Evolutionary conservation across 2,888 invertebrate genomes (phyloP).

Genomic region (Macropis europaea): DNA sequence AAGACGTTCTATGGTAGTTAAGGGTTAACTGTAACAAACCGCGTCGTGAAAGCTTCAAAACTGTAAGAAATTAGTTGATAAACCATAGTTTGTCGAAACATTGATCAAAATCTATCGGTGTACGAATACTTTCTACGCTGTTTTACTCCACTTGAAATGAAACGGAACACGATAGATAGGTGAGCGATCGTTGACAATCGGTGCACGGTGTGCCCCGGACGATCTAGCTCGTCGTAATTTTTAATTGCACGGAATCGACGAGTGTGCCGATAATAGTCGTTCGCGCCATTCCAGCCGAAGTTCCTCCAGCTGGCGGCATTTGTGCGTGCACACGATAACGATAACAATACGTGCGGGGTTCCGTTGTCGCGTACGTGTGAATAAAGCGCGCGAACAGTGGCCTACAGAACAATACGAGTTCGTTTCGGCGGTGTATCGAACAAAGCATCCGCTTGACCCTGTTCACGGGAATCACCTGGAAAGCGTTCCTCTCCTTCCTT

Average conservation of each 20-base stretch:
- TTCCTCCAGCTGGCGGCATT: slow-evolving; percentile 28
- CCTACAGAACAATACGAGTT: slow-evolving; percentile 29
- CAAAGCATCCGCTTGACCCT: slow-evolving; percentile 19
- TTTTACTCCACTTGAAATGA: background rate
- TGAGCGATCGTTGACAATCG: no score
- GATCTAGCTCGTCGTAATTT: background rate
- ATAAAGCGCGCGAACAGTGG: slow-evolving; percentile 24
- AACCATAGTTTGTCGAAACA: no score
- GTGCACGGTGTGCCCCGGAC: no score
- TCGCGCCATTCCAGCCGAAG: background rate
- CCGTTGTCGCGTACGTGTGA: slow-evolving; percentile 18
- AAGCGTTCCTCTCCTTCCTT: slow-evolving; percentile 12
- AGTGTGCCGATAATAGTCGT: slow-evolving; percentile 10
- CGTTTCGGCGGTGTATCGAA: slow-evolving; percentile 34
- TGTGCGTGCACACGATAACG: slow-evolving; percentile 38
- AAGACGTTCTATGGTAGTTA: no score
- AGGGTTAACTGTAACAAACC: no score
- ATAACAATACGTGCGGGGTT: slow-evolving; percentile 19
- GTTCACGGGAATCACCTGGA: slow-evolving; percentile 12
- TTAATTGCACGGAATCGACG: background rate
- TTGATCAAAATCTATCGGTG: no score
- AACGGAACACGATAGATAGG: no score
- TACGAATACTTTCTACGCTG: no score
- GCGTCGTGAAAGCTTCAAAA: no score
- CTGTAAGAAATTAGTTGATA: no score